A percentile compares a stretch with the other conserved stretches of the same genome.
Conservation (phyloP, 2,888 invertebrate genomes). For the Caenorhabditis sp. region DNA sequence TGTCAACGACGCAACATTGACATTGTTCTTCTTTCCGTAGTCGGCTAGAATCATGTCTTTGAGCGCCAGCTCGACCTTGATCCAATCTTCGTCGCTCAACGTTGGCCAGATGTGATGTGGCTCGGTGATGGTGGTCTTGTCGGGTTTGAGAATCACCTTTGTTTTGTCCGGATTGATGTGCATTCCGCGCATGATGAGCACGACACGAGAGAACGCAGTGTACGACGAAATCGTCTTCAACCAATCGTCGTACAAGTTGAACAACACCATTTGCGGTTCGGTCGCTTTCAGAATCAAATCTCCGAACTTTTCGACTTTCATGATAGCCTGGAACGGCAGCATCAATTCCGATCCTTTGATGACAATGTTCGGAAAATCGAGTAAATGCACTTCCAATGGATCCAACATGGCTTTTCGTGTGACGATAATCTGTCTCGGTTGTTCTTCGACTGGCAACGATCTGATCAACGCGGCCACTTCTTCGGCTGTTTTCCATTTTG, state of each 20-base stretch:
- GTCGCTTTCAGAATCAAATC: conserved; percentile 98
- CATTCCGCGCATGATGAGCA: conserved; percentile 91
- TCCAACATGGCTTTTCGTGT: conserved; percentile 99
- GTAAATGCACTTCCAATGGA: conserved; percentile 92
- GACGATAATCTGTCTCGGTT: conserved; percentile 99
- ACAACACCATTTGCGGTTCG: conserved; percentile 99
- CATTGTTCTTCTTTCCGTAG: conserved; percentile 99
- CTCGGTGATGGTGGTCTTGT: conserved; percentile 97
- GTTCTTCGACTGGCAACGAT: conserved; percentile 97
- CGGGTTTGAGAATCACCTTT: conserved; percentile 96
- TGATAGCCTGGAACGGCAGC: conserved; percentile 88
- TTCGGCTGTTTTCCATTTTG: conserved; percentile 99
- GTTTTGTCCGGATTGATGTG: conserved; percentile 99
- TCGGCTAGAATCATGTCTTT: conserved; percentile 98
- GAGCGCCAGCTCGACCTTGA: conserved; percentile 93
- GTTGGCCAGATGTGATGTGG: conserved; percentile 99
- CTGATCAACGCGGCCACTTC: conserved; percentile 99
- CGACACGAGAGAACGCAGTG: conserved; percentile 95
- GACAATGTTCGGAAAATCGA: conserved; percentile 99
- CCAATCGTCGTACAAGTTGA: conserved; percentile 99
- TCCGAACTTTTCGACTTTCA: conserved; percentile 90
- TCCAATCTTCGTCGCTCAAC: conserved; percentile 97
- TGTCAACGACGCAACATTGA: conserved; percentile 96
- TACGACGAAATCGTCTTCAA: conserved; percentile 98
- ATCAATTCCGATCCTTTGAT: conserved; percentile 99